These are phyloP conservation scores for Probosciger aterrimus DNA, from an alignment of 2,113 vertebrate species.

Conservation along the genomic window DNA sequence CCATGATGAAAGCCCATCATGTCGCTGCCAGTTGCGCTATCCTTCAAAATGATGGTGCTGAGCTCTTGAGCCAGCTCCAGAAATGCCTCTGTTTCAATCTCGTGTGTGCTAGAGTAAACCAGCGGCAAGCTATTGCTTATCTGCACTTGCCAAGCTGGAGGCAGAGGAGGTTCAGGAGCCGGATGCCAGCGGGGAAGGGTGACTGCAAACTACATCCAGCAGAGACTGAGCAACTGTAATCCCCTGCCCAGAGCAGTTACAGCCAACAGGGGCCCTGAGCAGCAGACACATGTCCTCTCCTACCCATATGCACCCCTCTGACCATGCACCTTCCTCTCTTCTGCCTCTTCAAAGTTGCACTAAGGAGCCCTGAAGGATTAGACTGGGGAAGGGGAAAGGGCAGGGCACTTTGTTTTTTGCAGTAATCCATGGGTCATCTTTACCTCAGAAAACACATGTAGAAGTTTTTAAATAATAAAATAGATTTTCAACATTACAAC, in stretches of 20 bases:
- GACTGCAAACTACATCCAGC: not conserved
- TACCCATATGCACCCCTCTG: not conserved
- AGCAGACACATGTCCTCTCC: not conserved
- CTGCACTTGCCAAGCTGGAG: not conserved
- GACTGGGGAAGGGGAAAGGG: not conserved
- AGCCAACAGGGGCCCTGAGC: not conserved
- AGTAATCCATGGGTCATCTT: not conserved
- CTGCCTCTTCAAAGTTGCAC: not conserved
- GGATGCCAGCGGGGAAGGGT: rapidly evolving
- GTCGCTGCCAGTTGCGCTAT: not conserved
- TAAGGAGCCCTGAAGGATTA: not conserved
- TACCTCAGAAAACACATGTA: not conserved
- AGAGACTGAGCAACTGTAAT: not conserved
- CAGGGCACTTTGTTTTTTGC: not conserved
- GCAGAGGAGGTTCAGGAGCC: not conserved
- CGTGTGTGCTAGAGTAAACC: not conserved
- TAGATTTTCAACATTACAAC: not conserved
- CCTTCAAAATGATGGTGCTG: not conserved
- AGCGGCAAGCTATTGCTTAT: not conserved
- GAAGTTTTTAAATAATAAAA: not conserved
- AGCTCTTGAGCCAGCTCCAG: not conserved
- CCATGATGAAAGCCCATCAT: not conserved
- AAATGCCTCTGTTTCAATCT: not conserved
- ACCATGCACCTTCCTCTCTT: not conserved
- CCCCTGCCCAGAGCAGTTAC: rapidly evolving